Evolutionary conservation across 1,140 invertebrate genomes (phyloP), one percentile per base, ranked within the genome.

Genomic region (Anagrus nilaparvatae): DNA sequence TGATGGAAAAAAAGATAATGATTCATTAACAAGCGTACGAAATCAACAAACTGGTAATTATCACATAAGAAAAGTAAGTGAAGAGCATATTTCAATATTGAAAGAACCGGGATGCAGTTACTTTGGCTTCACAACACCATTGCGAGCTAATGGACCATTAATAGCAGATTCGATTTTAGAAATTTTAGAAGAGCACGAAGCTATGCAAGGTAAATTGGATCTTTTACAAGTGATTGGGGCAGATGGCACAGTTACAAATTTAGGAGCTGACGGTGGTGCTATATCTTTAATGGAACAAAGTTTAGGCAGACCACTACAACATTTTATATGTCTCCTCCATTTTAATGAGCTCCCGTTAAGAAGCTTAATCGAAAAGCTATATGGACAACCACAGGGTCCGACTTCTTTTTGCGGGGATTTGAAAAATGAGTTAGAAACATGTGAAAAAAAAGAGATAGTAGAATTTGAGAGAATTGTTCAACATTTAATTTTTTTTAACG

Each of bases 231-330:
- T 40, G 27, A 44, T 54, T 16, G 57, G 58, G 31, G 62, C 55
- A 44, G 57, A 60, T 41, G 54, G 59, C 16, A 60, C 55, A 20
- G 48, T 44, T 16, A 48, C 48, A 4, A 61, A 63, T 40, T 55
- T 49, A 30, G 58, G 53, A 6, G 49, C 42, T 31, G 44, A 54
- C 38, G 41, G 49, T 38, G 54, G 56, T 33, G 45, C 52, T 9
- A 55, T 60, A 21, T 28, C 40, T 29, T 34, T 34, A 28, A 19
- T 55, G 27, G 53, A 57, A 44, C 18, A 32, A 28, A 16, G 48
- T 19, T 8, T 50, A 33, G 16, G 40, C 32, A 44, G 44, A 44
- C 27, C 47, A 18, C 29, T 55, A 28, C 53, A 53, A 46, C 53
- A 47, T 51, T 32, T 49, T 38, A 48, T 61, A 34, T 59, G 55